Base-by-base conservation (phyloP, 2,797 vertebrate genomes). In the Garrulus glandarius region DNA sequence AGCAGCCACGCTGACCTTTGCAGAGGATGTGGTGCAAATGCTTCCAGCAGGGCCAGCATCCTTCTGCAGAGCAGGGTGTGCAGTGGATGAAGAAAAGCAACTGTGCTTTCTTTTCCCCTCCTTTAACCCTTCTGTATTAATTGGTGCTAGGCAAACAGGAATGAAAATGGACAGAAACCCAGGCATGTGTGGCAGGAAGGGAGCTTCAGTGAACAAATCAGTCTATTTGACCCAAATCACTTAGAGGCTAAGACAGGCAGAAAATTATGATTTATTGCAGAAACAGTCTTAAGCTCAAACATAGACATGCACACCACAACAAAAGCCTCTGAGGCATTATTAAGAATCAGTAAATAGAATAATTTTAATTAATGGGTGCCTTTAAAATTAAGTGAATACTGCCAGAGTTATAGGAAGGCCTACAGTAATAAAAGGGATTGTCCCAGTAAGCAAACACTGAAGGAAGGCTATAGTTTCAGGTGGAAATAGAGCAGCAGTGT, bases 201-300 rank as follows among this genome's bases (percentile, higher is more conserved):
- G 53, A 83, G 69, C 49, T 65, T 19, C 30, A 56, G 39, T 15
- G 32, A 78, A 52, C 44, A 69, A 91, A 93, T 64, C 81, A 57
- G 76, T 47, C 60, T 61, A 14, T 64, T 90, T 94, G 93, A 94
- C 88, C 79, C 76, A 84, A 74, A 94, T 83, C 52, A 77, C 78
- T 96, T 86, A 92, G 84, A 57, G 59, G 53, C 22, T 86, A 93
- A 95, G 95, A 93, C 91, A 95, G 53, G 92, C 87, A 93, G 92
- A 96, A 97, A 96, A 95, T 85, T 11, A 74, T 89, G 81, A 96
- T 97, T 95, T 94, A 95, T 88, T 84, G 46, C 55, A 64, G 72
- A 46, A 92, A 56, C 0, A 1, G 21, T 44, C 39, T 57, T 67
- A 53, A 83, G 87, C 77, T 65, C 5, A 67, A 95, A 93, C 17